phyloP scores from a whole-genome alignment of 2,888 invertebrate species.

The Ichneumoninae sp. region DNA sequence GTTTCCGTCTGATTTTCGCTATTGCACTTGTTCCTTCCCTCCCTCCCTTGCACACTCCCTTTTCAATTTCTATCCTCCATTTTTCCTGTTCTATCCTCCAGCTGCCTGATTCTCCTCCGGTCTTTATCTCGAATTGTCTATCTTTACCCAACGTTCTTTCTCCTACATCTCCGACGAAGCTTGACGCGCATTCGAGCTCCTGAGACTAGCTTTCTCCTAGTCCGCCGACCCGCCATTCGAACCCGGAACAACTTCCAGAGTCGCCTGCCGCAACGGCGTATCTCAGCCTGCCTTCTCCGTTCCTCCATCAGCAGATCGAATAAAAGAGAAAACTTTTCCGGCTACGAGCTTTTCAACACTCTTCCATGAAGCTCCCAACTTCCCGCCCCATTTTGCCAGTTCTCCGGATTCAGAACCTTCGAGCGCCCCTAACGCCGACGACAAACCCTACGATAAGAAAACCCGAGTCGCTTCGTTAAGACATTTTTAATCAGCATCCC shows the following conservation, averaged over 20 bases:
- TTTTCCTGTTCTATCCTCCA: conserved; percentile 28
- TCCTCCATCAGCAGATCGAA: conserved; percentile 50
- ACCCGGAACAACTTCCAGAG: conserved; percentile 33
- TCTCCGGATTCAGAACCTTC: conserved; percentile 5
- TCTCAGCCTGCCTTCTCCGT: conserved; percentile 13
- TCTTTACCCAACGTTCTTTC: conserved; percentile 59
- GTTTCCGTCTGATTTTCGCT: conserved; percentile 43
- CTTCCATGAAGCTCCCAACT: conserved; percentile 51
- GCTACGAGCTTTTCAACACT: conserved; percentile 63
- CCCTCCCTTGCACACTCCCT: conserved; percentile 49
- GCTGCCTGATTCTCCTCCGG: conserved; percentile 8
- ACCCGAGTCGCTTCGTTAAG: conserved; percentile 65
- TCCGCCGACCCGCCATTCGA: conserved; percentile 12
- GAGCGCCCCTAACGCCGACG: not conserved
- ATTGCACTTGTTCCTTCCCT: conserved; percentile 39
- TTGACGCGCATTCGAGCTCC: not conserved
- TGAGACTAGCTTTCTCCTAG: not conserved
- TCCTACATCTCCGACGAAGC: conserved; percentile 12
- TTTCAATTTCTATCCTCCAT: conserved; percentile 57
- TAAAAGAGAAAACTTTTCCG: conserved; percentile 66
- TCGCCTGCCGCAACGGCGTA: conserved; percentile 40
- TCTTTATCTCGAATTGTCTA: conserved; percentile 61
- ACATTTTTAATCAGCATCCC: conserved; percentile 65
- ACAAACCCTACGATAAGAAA: conserved; percentile 14
- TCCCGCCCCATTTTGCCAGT: not conserved